phyloP scores from a whole-genome alignment of 2,888 invertebrate genomes.

The Melinaea marsaeus region DNA sequence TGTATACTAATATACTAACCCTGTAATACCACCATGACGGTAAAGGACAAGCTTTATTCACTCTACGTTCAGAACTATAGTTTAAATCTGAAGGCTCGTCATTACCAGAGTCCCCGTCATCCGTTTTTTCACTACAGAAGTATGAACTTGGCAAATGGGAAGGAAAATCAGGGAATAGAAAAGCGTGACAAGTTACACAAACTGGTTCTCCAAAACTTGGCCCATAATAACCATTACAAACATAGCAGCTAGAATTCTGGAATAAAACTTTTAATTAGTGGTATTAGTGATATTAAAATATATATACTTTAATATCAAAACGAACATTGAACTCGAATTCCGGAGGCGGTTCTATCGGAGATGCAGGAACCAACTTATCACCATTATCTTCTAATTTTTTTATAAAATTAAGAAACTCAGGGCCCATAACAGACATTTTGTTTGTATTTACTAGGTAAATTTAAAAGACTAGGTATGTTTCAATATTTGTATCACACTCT shows the following conservation, averaged over 20 bases:
- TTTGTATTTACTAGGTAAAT: background rate
- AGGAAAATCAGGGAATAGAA: conserved; percentile 90
- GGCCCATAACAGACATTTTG: conserved; percentile 61
- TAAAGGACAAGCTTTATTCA: conserved; percentile 53
- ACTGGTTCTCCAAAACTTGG: conserved; percentile 94
- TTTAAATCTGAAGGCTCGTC: conserved; percentile 91
- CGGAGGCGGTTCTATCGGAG: conserved; percentile 52
- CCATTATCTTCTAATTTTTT: conserved; percentile 68
- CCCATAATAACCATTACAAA: conserved; percentile 95
- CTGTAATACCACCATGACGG: conserved; percentile 64
- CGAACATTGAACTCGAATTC: conserved; percentile 69
- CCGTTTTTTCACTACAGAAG: conserved; percentile 80
- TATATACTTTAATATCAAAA: conserved; percentile 17
- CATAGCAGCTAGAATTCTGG: conserved; percentile 85
- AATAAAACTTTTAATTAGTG: conserved; percentile 35
- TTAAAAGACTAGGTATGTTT: no score
- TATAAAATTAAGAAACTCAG: conserved; percentile 61
- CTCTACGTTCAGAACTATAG: conserved; percentile 74
- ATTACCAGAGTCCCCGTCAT: conserved; percentile 95
- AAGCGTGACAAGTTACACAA: conserved; percentile 94
- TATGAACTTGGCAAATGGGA: conserved; percentile 71
- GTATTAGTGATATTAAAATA: background rate
- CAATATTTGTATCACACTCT: no score
- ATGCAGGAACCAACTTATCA: conserved; percentile 55
- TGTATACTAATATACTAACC: conserved; percentile 43